phyloP scores from a whole-genome alignment of 2,797 vertebrate species.

The Vespertilio murinus region DNA sequence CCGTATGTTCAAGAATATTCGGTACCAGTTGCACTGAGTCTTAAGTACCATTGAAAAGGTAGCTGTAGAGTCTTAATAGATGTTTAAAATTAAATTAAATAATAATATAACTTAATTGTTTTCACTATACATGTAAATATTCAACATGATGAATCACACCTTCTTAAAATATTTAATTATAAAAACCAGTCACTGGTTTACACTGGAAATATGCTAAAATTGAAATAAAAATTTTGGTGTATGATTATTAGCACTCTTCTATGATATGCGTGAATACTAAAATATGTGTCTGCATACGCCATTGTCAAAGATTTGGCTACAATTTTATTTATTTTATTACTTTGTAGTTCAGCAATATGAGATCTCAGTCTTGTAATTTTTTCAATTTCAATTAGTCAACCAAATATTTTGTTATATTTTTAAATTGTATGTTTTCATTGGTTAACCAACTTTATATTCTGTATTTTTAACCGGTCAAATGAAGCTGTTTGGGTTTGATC shows the following conservation, averaged over 20 bases:
- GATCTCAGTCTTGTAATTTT: not conserved
- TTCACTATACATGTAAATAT: not conserved
- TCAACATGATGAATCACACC: not conserved
- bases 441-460: not conserved
- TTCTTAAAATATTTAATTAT: not conserved
- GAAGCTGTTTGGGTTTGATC: not conserved
- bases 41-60: slow-evolving; percentile 8
- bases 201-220: not conserved
- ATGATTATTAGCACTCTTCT: not conserved
- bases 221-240: not conserved
- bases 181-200: not conserved
- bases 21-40: slow-evolving; percentile 6
- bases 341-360: not conserved
- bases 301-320: not conserved
- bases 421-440: not conserved
- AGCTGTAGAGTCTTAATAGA: not conserved
- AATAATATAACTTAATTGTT: not conserved
- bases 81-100: slow-evolving; percentile 13
- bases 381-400: not conserved
- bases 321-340: not conserved
- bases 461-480: not conserved
- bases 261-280: not conserved
- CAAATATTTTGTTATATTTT: slow-evolving; percentile 10
- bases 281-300: not conserved
- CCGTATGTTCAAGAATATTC: not conserved